Conservation (phyloP, 2,113 vertebrate species). For the Zeus faber region DNA sequence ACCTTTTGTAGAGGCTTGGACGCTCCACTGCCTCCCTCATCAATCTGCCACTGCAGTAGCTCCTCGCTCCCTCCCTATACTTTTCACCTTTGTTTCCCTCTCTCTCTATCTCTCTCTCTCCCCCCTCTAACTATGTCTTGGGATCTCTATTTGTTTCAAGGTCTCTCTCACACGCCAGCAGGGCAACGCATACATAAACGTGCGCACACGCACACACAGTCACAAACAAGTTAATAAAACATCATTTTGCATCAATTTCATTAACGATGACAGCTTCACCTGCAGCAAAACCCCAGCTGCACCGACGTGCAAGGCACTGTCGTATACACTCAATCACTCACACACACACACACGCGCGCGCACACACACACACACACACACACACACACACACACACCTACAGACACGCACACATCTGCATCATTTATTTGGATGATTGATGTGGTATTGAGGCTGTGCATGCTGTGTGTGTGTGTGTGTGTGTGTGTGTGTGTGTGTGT, state of each 20-base stretch:
- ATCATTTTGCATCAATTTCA: constrained; percentile 32
- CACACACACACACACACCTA: constrained; percentile 12
- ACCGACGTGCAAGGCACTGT: neutral
- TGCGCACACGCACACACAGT: constrained; percentile 7
- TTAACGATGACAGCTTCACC: constrained; percentile 42
- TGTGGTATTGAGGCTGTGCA: too few species aligned
- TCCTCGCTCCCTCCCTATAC: constrained; percentile 13
- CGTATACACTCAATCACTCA: constrained; percentile 8
- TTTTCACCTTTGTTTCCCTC: neutral
- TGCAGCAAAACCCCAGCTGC: constrained; percentile 12
- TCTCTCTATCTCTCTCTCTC: neutral
- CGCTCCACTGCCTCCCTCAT: constrained; percentile 44
- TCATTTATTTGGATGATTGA: too few species aligned
- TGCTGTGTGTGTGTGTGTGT: too few species aligned
- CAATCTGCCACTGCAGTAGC: constrained; percentile 40
- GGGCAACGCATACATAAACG: constrained; percentile 32
- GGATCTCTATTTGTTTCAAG: constrained; percentile 29
- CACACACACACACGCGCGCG: constrained; percentile 9
- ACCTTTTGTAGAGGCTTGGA: constrained; percentile 33
- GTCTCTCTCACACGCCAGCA: constrained; percentile 25
- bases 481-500: too few species aligned
- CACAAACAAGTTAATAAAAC: constrained; percentile 31
- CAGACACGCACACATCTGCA: constrained; percentile 7
- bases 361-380: constrained; percentile 15
- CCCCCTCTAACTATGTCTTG: neutral